A percentile compares a stretch with the other conserved stretches of the same genome.
phyloP scores from a whole-genome alignment of 35 echinoderm and acorn worm species.

The Ptychodera flava region DNA sequence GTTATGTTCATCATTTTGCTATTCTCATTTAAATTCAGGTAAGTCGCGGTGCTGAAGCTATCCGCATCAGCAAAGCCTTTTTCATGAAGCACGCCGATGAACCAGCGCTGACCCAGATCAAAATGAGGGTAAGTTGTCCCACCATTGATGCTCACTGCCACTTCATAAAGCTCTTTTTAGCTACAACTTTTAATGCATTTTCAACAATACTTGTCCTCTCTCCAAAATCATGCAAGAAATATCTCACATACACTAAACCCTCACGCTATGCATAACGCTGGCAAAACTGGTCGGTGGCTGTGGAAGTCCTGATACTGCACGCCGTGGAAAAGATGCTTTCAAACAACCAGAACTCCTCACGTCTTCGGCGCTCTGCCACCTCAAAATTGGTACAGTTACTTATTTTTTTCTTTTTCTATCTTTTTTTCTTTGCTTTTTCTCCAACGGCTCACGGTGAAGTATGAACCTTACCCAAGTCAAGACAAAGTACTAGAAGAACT shows the following conservation, averaged over 20 bases:
- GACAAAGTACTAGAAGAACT: slow-evolving; percentile 76
- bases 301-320: no score
- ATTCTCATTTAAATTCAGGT: slow-evolving; percentile 38
- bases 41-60: slow-evolving; percentile 94
- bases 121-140: slow-evolving; percentile 86
- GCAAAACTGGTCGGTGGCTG: not conserved
- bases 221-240: not conserved
- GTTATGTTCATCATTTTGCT: not conserved
- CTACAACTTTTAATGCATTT: not conserved
- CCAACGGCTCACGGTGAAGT: no score
- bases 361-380: no score
- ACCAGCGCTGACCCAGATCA: slow-evolving; percentile 92
- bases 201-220: not conserved
- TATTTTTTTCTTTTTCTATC: no score
- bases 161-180: not conserved
- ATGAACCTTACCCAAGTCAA: slow-evolving; percentile 77
- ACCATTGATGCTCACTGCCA: not conserved
- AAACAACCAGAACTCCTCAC: no score
- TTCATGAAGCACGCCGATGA: slow-evolving; percentile 94
- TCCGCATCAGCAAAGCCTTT: slow-evolving; percentile 77
- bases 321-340: no score
- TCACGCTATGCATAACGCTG: not conserved
- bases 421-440: slow-evolving; percentile 15
- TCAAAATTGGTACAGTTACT: no score
- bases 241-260: not conserved